These are phyloP conservation scores for Neodon shergylaensis DNA, from an alignment of 2,113 vertebrate species.

Conservation along the genomic window DNA sequence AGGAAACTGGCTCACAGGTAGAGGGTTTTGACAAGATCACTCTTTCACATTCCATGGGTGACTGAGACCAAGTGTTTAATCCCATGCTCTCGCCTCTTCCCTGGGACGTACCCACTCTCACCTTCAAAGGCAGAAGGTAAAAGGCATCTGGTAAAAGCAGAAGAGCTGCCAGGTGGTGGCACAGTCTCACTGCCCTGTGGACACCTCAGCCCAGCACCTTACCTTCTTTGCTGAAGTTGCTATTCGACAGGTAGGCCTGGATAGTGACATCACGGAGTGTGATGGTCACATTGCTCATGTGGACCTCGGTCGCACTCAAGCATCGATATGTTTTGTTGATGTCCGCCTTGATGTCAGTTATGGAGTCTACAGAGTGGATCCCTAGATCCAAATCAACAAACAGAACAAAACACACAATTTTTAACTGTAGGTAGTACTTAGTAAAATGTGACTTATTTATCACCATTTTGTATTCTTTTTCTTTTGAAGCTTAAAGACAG, in stretches of 20 bases:
- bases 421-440: not conserved
- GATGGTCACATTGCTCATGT: constrained; percentile 75
- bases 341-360: constrained; percentile 84
- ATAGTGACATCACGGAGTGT: constrained; percentile 87
- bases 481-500: not conserved
- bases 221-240: constrained; percentile 87
- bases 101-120: not conserved
- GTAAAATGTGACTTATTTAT: not conserved
- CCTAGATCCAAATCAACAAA: constrained; percentile 64
- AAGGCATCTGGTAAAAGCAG: not conserved
- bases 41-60: no score
- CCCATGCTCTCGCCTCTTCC: not conserved
- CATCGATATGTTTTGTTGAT: constrained; percentile 92
- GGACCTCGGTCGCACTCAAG: constrained; percentile 77
- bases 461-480: not conserved
- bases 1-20: not conserved
- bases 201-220: not conserved
- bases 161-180: not conserved
- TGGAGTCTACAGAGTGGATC: not conserved
- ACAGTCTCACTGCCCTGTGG: not conserved
- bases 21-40: not conserved
- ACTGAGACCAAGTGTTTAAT: not conserved
- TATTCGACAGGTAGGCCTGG: constrained; percentile 90
- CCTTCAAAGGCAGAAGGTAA: not conserved
- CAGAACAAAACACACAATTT: not conserved